Conservation (phyloP, 2,888 invertebrate species). For the Odiellus spinosus region DNA sequence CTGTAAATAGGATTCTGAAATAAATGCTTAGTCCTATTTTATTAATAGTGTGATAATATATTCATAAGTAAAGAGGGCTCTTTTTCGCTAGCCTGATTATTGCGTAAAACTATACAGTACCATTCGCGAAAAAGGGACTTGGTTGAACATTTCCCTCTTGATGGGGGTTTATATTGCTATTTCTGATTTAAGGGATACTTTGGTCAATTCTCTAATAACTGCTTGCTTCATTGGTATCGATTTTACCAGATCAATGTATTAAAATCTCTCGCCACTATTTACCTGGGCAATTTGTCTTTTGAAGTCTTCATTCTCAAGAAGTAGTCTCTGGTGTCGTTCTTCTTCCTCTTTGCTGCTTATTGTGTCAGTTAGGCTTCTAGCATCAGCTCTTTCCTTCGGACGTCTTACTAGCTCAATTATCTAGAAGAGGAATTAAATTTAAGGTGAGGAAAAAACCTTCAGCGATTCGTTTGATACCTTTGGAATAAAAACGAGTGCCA, state of each 20-base stretch:
- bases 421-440: conserved; percentile 29
- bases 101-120: too few species aligned
- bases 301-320: conserved; percentile 88
- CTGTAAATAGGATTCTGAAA: too few species aligned
- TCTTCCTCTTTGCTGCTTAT: conserved; percentile 57
- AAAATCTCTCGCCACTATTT: too few species aligned
- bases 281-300: conserved; percentile 89
- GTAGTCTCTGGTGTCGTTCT: conserved; percentile 77
- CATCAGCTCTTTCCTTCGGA: conserved; percentile 66
- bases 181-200: not conserved
- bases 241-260: too few species aligned
- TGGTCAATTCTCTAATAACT: too few species aligned
- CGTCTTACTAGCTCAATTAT: conserved; percentile 79
- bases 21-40: too few species aligned
- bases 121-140: too few species aligned
- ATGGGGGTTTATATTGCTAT: not conserved
- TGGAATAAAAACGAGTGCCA: conserved; percentile 95
- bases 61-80: too few species aligned
- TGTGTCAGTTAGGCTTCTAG: conserved; percentile 23
- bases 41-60: too few species aligned
- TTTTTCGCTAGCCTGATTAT: too few species aligned
- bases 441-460: too few species aligned
- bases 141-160: not conserved
- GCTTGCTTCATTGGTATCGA: too few species aligned
- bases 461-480: conserved; percentile 46